phyloP scores from a whole-genome alignment of 2,888 invertebrate genomes.

The Lasioglossum marginatum region DNA sequence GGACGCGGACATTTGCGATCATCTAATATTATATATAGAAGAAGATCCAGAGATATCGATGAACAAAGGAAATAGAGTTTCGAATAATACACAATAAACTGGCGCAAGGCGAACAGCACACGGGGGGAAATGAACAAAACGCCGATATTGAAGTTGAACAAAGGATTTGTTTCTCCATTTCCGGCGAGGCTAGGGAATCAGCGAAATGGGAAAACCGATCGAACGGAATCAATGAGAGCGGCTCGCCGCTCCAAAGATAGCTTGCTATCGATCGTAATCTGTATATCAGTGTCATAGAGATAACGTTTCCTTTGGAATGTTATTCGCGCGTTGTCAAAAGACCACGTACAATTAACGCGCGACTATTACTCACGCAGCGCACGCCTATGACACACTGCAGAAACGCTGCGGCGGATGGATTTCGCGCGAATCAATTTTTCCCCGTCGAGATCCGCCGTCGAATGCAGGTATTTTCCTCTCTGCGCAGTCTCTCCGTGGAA shows the following conservation, averaged over 20 bases:
- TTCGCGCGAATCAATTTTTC: conserved; percentile 49
- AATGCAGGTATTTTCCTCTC: conserved; percentile 52
- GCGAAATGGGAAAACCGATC: conserved; percentile 7
- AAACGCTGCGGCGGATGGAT: conserved; percentile 30
- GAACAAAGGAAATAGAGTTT: neutral
- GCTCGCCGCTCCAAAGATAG: conserved; percentile 26
- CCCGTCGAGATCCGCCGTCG: neutral
- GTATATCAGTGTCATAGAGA: conserved; percentile 58
- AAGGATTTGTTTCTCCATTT: neutral
- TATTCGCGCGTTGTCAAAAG: conserved; percentile 42
- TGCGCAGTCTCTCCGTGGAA: conserved; percentile 31
- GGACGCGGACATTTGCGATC: too few species aligned
- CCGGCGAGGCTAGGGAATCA: neutral
- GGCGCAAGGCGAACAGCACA: neutral
- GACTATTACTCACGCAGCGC: conserved; percentile 59
- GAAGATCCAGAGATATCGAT: neutral
- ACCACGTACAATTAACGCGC: conserved; percentile 28
- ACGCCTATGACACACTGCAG: conserved; percentile 60
- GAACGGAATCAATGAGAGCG: neutral
- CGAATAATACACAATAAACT: neutral
- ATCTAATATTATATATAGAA: neutral
- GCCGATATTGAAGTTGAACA: neutral
- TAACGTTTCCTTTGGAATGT: conserved; percentile 58
- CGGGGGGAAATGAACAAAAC: neutral
- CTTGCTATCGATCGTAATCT: conserved; percentile 50